phyloP scores from a whole-genome alignment of 2,797 vertebrate species.

The Eupleurogrammus muticus region DNA sequence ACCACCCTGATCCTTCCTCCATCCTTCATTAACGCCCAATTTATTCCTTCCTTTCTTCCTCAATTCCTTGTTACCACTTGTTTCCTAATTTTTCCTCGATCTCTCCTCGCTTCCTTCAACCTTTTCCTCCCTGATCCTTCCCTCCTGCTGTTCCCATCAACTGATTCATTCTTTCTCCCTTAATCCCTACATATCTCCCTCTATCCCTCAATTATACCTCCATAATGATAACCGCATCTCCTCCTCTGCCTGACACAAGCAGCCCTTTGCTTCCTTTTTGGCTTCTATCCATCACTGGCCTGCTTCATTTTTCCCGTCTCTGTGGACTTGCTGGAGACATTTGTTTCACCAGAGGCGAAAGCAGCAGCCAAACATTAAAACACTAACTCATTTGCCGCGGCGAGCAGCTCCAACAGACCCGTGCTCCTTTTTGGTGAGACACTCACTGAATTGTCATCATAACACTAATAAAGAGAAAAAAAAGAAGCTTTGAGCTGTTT shows the following conservation, averaged over 20 bases:
- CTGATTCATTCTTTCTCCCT: slow-evolving; percentile 11
- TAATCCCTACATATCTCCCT: slow-evolving; percentile 24
- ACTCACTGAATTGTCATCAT: slow-evolving; percentile 70
- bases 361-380: slow-evolving; percentile 57
- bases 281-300: slow-evolving; percentile 24
- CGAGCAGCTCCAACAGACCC: slow-evolving; percentile 52
- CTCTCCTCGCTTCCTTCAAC: neutral
- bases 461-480: slow-evolving; percentile 77
- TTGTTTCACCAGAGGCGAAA: slow-evolving; percentile 63
- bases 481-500: slow-evolving; percentile 77
- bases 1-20: neutral
- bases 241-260: slow-evolving; percentile 9
- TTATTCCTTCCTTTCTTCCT: no score
- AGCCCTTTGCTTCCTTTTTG: slow-evolving; percentile 14
- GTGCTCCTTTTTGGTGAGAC: slow-evolving; percentile 56
- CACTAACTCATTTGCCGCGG: slow-evolving; percentile 43
- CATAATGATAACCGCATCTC: slow-evolving; percentile 38
- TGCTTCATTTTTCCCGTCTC: slow-evolving; percentile 17
- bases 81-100: neutral
- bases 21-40: neutral
- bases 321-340: slow-evolving; percentile 51
- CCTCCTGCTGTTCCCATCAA: slow-evolving; percentile 7
- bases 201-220: slow-evolving; percentile 40
- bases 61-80: neutral
- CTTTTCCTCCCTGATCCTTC: slow-evolving; percentile 7